Percentiles rank a stretch among this genome's conserved stretches.
These are phyloP conservation scores for Macroramphosus scolopax DNA, from an alignment of 2,797 vertebrate species.

Conservation along the genomic window DNA sequence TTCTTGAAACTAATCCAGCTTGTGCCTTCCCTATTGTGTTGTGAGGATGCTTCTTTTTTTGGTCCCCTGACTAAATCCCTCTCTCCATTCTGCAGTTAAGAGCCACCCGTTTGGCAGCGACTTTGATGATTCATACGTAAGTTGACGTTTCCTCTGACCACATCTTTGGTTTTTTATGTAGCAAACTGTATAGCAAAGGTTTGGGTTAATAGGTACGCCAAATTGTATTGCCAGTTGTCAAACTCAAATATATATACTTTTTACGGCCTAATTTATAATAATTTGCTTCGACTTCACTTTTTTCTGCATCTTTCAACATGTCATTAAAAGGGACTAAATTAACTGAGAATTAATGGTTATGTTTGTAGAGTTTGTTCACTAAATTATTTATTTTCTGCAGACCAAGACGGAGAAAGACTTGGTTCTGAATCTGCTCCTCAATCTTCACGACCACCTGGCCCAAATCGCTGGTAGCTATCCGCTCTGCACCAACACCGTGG, in stretches of 20 bases:
- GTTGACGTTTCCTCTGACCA: slow-evolving; percentile 56
- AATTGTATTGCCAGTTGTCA: too few species aligned
- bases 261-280: too few species aligned
- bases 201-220: too few species aligned
- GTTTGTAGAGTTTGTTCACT: neutral
- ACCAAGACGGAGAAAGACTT: slow-evolving; percentile 73
- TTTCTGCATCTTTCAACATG: too few species aligned
- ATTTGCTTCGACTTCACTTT: too few species aligned
- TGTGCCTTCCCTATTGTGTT: neutral
- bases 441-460: slow-evolving; percentile 91
- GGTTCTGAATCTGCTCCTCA: slow-evolving; percentile 88
- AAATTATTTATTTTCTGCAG: slow-evolving; percentile 54
- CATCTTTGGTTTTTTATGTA: too few species aligned
- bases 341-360: too few species aligned
- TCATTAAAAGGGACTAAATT: too few species aligned
- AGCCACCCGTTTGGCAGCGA: slow-evolving; percentile 79
- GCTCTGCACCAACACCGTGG: neutral
- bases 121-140: slow-evolving; percentile 83
- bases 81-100: slow-evolving; percentile 76
- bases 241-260: too few species aligned
- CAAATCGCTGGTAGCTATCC: slow-evolving; percentile 84
- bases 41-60: neutral
- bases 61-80: slow-evolving; percentile 8
- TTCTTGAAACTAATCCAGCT: neutral
- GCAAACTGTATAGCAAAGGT: too few species aligned